phyloP scores from a whole-genome alignment of 1,140 invertebrate genomes.

The Hycleus cichorii region DNA sequence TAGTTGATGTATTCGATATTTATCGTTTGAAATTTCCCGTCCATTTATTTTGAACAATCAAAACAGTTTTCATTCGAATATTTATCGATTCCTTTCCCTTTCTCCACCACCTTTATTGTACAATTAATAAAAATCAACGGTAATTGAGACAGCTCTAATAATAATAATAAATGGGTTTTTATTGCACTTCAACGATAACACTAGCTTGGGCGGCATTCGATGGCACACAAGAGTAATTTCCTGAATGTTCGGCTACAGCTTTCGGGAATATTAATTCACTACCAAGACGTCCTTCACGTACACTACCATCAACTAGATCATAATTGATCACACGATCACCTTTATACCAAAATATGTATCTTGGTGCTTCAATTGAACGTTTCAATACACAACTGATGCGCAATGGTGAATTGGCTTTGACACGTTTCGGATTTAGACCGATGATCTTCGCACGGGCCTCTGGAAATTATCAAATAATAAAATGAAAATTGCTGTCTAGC shows the following conservation, averaged over 20 bases:
- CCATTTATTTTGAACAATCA: too few relatives aligned
- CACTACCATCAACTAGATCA: constrained; percentile 65
- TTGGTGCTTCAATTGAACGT: constrained; percentile 58
- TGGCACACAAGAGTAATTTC: constrained; percentile 55
- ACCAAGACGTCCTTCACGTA: constrained; percentile 42
- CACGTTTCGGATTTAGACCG: constrained; percentile 63
- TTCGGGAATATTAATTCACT: constrained; percentile 51
- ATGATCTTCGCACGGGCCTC: constrained; percentile 66
- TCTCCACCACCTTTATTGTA: too few relatives aligned
- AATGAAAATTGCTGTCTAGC: neutral
- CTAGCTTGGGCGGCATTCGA: constrained; percentile 49
- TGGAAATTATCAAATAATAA: constrained; percentile 31
- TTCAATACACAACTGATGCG: constrained; percentile 62
- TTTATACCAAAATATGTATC: constrained; percentile 77
- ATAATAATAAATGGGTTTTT: neutral
- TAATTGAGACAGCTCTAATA: neutral
- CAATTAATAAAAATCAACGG: too few relatives aligned
- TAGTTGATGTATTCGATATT: too few relatives aligned
- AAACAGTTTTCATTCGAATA: too few relatives aligned
- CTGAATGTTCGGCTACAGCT: constrained; percentile 47
- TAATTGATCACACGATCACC: constrained; percentile 67
- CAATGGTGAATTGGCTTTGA: constrained; percentile 62
- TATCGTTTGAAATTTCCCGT: too few relatives aligned
- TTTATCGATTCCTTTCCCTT: too few relatives aligned
- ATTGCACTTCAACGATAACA: constrained; percentile 45